Base-by-base conservation (phyloP, 53 echinoderm and acorn worm genomes). In the Arbacia lixula region DNA sequence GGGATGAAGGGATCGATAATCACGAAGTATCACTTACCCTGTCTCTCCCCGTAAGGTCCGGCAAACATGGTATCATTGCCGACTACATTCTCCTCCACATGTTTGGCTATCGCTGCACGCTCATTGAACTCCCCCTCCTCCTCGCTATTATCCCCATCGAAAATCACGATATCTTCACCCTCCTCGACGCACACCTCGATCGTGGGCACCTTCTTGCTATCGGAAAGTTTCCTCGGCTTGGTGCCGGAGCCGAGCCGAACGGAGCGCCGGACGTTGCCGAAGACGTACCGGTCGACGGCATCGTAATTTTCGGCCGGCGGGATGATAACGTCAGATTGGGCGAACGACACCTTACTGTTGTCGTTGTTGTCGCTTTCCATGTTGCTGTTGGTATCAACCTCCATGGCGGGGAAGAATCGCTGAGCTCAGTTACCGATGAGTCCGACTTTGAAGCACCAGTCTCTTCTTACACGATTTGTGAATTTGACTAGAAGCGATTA, bases 41-140 rank as follows among this genome's bases (percentile, higher is more conserved):
- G 83, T 74, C 84, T 90, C 66, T 88, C 71, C 22, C 94, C 94
- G 21, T 82, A 94, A 2, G 91, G 94, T 20, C 94, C 91, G 30
- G 81, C 69, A 62, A 91, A 94, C 20, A 49, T 67, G 4, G 91
- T 88, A 30, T 88, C 86, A 16, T 84, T 80, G 22, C 94, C 94
- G 37, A 94, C 71, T 25, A 91, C 85, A 68, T 91, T 94, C 2
- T 91, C 90, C 66, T 94, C 94, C 19, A 94, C 69, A 34, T 94
- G 86, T 33, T 68, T 83, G 2, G 91, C 81, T 19, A 94, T 90
- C 33, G 77, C 66, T 12, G 36, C 65, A n/a, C 39, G 33, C 9
- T 90, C 87, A 51, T 87, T 80, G n/a, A 55, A 65, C 26, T 64
- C 57, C 53, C 86, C 83, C 4, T 87, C 56, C 17, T 19, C 62